Conservation (phyloP, 2,113 vertebrate genomes). For the Mustelus asterias region DNA sequence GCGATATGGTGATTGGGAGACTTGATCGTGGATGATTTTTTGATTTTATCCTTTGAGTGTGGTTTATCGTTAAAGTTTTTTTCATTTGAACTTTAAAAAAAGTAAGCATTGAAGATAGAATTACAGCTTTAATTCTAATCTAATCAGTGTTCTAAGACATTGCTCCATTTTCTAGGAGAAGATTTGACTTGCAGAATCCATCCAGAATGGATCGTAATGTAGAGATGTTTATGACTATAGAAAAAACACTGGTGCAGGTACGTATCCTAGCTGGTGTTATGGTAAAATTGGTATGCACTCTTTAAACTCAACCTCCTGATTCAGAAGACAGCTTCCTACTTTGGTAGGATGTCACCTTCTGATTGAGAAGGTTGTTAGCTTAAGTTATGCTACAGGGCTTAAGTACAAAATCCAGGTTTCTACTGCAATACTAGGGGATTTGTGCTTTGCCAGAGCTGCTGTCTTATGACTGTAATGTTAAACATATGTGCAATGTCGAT, state of each 20-base stretch:
- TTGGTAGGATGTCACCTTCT: neutral
- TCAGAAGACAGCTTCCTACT: neutral
- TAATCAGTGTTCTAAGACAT: neutral
- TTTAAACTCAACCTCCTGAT: neutral
- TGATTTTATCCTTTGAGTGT: neutral
- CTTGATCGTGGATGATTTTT: neutral
- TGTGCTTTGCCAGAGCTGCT: neutral
- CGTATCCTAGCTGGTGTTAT: neutral
- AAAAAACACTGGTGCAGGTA: constrained; percentile 94
- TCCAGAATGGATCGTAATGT: constrained; percentile 97
- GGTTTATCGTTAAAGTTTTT: constrained; percentile 36
- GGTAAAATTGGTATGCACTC: neutral
- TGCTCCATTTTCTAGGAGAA: constrained; percentile 60
- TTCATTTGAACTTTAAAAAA: neutral
- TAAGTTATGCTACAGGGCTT: neutral
- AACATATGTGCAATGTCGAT: neutral
- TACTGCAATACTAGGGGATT: neutral
- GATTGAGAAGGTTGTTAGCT: neutral
- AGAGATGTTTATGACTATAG: constrained; percentile 98
- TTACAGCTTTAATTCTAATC: neutral
- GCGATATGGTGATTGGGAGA: too few species aligned
- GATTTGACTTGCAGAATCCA: constrained; percentile 95
- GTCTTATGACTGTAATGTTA: neutral
- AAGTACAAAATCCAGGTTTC: neutral
- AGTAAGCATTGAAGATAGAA: neutral